These are phyloP conservation scores for Bactericera cockerelli DNA, from an alignment of 1,140 invertebrate species.

Conservation along the genomic window DNA sequence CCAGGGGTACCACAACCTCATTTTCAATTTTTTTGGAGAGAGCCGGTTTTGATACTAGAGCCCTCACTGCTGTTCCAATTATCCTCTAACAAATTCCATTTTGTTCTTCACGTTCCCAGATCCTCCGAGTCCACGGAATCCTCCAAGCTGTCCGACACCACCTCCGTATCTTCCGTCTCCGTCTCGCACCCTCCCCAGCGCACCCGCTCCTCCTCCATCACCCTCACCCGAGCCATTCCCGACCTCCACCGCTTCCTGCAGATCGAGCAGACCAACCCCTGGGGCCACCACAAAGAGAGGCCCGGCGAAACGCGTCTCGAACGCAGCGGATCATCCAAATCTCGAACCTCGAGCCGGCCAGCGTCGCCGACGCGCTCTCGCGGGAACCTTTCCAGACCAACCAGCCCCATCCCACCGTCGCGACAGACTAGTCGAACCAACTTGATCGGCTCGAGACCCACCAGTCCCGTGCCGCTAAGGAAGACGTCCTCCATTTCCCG, in stretches of 20 bases:
- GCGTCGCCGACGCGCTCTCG: background rate
- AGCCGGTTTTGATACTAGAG: too few relatives aligned
- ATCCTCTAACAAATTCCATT: background rate
- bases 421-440: too few relatives aligned
- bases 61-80: too few relatives aligned
- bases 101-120: background rate
- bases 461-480: too few relatives aligned
- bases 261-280: background rate
- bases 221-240: background rate
- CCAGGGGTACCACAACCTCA: too few relatives aligned
- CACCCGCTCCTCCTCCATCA: background rate
- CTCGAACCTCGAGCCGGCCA: background rate
- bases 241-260: background rate
- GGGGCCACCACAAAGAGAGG: background rate
- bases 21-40: too few relatives aligned
- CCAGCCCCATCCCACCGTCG: too few relatives aligned
- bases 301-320: background rate
- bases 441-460: too few relatives aligned
- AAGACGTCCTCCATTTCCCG: too few relatives aligned
- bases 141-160: constrained; percentile 5
- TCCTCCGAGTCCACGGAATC: background rate
- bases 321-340: background rate
- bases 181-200: background rate
- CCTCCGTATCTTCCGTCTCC: background rate
- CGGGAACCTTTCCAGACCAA: too few relatives aligned